Percentiles rank a stretch among this genome's conserved stretches.
Evolutionary conservation across 2,797 vertebrate species (phyloP).

Genomic region (Syndactyla subalaris): DNA sequence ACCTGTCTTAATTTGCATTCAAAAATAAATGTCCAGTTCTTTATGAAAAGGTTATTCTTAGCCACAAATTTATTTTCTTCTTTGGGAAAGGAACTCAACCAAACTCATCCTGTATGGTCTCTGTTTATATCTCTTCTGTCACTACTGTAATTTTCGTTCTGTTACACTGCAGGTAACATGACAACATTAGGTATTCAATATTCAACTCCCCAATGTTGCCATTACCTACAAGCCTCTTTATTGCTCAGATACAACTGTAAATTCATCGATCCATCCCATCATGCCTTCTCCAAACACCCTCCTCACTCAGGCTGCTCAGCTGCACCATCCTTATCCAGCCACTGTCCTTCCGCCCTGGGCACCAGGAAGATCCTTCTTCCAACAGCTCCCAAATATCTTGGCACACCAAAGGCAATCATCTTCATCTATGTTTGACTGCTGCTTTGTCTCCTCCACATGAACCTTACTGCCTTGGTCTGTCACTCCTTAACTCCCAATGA

Average conservation of each 20-base stretch:
- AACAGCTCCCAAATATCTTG: not conserved
- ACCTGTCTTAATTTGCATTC: slow-evolving; percentile 10
- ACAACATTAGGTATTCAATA: not conserved
- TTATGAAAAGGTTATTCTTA: not conserved
- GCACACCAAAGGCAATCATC: not conserved
- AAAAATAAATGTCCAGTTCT: not conserved
- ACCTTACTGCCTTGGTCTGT: not conserved
- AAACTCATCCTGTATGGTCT: not conserved
- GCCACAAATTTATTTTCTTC: not conserved
- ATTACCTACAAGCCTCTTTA: not conserved
- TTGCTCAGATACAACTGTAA: not conserved
- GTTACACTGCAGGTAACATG: not conserved
- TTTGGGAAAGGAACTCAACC: not conserved
- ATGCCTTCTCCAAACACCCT: not conserved
- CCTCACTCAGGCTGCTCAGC: not conserved
- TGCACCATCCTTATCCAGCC: not conserved
- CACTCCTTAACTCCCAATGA: not conserved
- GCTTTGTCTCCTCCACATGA: not conserved
- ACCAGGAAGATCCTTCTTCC: not conserved
- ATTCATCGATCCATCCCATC: not conserved
- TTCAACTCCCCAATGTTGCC: not conserved
- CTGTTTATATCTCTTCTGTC: not conserved
- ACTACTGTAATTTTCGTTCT: not conserved
- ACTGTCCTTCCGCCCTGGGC: not conserved
- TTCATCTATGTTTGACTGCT: not conserved